Evolutionary conservation across 2,888 invertebrate species (phyloP), one percentile per base, ranked within the genome.

Genomic region (Dioctria linearis): DNA sequence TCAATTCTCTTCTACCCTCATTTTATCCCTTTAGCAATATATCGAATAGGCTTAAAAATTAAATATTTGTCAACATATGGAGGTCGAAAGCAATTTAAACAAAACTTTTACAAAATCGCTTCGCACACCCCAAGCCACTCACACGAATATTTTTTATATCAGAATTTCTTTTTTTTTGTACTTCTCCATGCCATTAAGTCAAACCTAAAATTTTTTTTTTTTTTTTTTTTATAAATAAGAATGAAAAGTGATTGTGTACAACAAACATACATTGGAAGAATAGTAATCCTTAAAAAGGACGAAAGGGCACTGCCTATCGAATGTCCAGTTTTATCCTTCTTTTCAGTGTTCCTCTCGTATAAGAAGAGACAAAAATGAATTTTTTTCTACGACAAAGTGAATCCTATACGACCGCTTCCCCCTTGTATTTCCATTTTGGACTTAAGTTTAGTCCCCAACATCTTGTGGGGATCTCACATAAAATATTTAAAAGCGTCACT

Each of bases 401-500:
- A 65, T 65, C 42, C 65, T 65, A 42, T 42, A 42, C 42, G 42
- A n/a, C 65, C 39, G 51, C 5, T 5, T 57, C n/a, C n/a, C 8
- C 25, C 11, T 57, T 57, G 5, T 57, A 11, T 57, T 13, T 5
- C 25, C 57, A 25, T 57, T 57, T 57, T 5, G 57, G 57, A 11
- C 25, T 13, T 57, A 25, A 57, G 57, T 57, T 57, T 57, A 5
- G 11, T 57, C 57, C n/a, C 25, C n/a, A 46, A 46, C 46, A 46
- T 46, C 46, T 46, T 46, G 46, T 46, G 39, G 51, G 54, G 39
- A 71, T 71, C 71, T 71, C 51, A 71, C 71, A 71, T 71, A 71
- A 71, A 71, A 71, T 71, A 71, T 71, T 71, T 40, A 71, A 25
- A 71, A 71, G 71, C 51, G 71, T 54, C 71, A 71, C 25, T 46